These are phyloP conservation scores for Miichthys miiuy DNA, from an alignment of 2,797 vertebrate species.

Conservation along the genomic window DNA sequence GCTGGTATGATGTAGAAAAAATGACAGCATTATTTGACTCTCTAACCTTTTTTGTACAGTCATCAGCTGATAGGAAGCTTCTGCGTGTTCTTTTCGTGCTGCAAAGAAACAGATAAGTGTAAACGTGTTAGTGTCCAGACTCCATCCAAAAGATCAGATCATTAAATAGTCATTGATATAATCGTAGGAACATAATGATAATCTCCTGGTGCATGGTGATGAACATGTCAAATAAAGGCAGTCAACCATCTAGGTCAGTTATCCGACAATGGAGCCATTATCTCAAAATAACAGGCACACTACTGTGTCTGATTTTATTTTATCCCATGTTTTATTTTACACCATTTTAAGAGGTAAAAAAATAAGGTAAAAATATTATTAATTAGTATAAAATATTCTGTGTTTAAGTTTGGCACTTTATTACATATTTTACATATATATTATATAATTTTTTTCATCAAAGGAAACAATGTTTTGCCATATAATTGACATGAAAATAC, in stretches of 20 bases:
- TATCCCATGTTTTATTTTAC: slow-evolving; percentile 1
- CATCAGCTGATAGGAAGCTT: slow-evolving; percentile 86
- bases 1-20: background rate
- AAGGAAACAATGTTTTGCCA: too few species aligned
- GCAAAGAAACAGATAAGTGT: slow-evolving; percentile 65
- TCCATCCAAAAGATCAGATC: background rate
- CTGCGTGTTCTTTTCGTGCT: slow-evolving; percentile 91
- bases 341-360: background rate
- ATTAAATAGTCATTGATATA: slow-evolving; percentile 15
- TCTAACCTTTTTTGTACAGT: slow-evolving; percentile 91
- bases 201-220: slow-evolving; percentile 27
- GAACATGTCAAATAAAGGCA: slow-evolving; percentile 55
- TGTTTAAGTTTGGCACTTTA: too few species aligned
- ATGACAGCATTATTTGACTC: background rate
- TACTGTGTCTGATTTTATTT: slow-evolving; percentile 31
- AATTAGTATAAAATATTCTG: too few species aligned
- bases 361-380: background rate
- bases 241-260: slow-evolving; percentile 55
- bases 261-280: slow-evolving; percentile 57
- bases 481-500: too few species aligned
- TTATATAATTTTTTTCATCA: too few species aligned
- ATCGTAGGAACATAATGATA: slow-evolving; percentile 31
- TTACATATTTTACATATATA: too few species aligned
- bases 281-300: slow-evolving; percentile 42
- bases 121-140: slow-evolving; percentile 9